Conservation (phyloP, 1,140 invertebrate genomes). For the Aphis gossypii region DNA sequence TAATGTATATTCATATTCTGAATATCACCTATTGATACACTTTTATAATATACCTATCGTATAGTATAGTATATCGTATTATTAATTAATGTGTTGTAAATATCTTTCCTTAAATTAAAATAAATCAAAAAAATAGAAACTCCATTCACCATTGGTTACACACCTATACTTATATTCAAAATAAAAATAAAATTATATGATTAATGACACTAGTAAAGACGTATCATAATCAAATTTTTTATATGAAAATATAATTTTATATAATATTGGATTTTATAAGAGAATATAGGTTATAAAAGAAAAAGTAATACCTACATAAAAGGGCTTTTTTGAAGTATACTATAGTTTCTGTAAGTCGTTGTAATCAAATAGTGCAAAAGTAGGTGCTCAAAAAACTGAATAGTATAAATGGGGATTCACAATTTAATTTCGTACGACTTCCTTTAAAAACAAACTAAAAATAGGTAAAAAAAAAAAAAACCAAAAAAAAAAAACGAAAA, state of each 20-base stretch:
- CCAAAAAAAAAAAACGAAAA: not conserved
- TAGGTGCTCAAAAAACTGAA: slow-evolving; percentile 1
- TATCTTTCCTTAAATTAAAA: not conserved
- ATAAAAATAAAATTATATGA: not conserved
- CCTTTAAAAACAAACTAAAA: slow-evolving; percentile 3
- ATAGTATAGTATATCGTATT: no score
- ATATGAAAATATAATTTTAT: not conserved
- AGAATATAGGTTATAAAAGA: not conserved
- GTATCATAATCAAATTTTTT: not conserved
- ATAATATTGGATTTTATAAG: not conserved
- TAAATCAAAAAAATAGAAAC: not conserved
- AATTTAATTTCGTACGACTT: not conserved
- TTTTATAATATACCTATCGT: not conserved
- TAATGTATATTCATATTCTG: not conserved
- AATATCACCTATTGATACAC: not conserved
- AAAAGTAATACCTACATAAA: slow-evolving; percentile 8
- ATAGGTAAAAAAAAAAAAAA: slow-evolving; percentile 22
- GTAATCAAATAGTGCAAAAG: slow-evolving; percentile 25
- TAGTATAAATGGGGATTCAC: slow-evolving; percentile 13
- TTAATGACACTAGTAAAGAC: not conserved
- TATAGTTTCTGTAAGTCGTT: not conserved
- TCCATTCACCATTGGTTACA: not conserved
- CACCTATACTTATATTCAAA: not conserved
- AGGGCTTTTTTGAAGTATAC: not conserved
- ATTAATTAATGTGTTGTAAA: not conserved